A percentile compares a stretch with the other conserved stretches of the same genome.
phyloP scores from a whole-genome alignment of 64 coral and sea anemone genomes.

The Orbicella faveolata region DNA sequence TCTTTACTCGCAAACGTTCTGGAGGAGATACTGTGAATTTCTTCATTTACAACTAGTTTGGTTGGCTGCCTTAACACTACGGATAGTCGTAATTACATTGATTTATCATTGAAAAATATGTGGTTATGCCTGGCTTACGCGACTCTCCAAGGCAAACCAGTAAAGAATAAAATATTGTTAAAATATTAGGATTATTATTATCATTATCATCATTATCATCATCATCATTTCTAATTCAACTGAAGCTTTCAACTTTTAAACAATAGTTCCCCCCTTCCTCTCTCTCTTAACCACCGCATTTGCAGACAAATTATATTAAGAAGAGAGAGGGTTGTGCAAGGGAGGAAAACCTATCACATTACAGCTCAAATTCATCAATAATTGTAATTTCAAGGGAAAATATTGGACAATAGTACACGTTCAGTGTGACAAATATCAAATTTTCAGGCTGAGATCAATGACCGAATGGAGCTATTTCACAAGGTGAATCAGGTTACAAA shows the following conservation, averaged over 20 bases:
- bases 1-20: background rate
- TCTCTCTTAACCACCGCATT: background rate
- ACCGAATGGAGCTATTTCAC: no score
- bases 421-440: no score
- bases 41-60: background rate
- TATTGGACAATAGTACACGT: no score
- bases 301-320: background rate
- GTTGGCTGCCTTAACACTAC: background rate
- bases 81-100: background rate
- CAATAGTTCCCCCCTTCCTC: background rate
- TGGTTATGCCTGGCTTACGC: background rate
- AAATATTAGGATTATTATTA: background rate
- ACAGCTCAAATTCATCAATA: no score
- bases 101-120: slow-evolving; percentile 15
- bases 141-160: background rate
- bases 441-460: no score
- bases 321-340: background rate
- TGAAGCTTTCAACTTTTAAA: background rate
- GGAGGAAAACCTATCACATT: background rate
- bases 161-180: background rate
- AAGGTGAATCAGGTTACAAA: no score
- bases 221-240: slow-evolving; percentile 1
- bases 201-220: background rate
- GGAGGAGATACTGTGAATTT: background rate
- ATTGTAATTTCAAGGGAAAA: no score